These are phyloP conservation scores for Hydrotaea cyrtoneurina DNA, from an alignment of 2,888 invertebrate species.

Conservation along the genomic window DNA sequence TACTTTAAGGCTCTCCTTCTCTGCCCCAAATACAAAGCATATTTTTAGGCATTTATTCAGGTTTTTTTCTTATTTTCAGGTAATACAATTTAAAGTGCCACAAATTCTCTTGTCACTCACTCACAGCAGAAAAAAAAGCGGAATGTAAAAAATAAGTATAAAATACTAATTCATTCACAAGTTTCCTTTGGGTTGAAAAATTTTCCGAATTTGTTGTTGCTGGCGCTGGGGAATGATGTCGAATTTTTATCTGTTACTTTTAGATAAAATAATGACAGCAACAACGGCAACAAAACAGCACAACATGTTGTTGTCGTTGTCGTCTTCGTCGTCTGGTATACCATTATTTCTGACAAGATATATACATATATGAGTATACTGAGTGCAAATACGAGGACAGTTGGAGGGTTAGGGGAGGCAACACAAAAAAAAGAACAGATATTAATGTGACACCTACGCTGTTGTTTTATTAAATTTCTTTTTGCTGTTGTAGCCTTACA, in stretches of 20 bases:
- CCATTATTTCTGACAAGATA: constrained; percentile 25
- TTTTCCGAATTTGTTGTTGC: neutral
- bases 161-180: neutral
- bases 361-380: neutral
- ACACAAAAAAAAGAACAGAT: neutral
- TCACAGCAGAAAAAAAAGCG: too few relatives aligned
- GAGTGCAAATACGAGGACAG: neutral
- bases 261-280: constrained; percentile 26
- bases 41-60: constrained; percentile 13
- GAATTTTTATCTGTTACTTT: constrained; percentile 32
- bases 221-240: neutral
- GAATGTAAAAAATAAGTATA: too few relatives aligned
- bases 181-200: neutral
- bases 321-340: constrained; percentile 35
- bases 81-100: too few relatives aligned
- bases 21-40: neutral
- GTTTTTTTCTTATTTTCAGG: neutral
- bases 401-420: neutral
- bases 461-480: constrained; percentile 13
- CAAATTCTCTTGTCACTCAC: too few relatives aligned
- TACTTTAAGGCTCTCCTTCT: constrained; percentile 8
- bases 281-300: neutral
- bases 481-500: neutral
- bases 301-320: constrained; percentile 34
- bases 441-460: constrained; percentile 32